A percentile compares a stretch with the other conserved stretches of the same genome.
Evolutionary conservation across 2,888 invertebrate genomes (phyloP).

Genomic region (Clostera curtula): DNA sequence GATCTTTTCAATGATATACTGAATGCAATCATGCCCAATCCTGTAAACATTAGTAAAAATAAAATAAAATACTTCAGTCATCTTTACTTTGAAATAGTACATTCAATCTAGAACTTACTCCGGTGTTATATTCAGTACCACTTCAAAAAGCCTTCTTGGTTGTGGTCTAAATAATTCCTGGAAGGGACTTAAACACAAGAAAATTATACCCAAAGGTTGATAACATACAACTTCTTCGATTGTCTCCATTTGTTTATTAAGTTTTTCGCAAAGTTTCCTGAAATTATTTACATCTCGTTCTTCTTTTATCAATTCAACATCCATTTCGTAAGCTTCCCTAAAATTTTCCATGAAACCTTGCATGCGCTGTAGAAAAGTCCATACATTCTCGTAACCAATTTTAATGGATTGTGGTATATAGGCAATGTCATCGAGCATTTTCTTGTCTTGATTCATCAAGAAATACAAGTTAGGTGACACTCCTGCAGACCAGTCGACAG

Average conservation of each 20-base stretch:
- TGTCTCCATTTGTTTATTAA: conserved; percentile 79
- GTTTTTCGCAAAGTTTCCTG: conserved; percentile 79
- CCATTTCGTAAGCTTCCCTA: conserved; percentile 79
- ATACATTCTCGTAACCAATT: conserved; percentile 77
- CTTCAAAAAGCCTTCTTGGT: conserved; percentile 79
- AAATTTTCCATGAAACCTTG: conserved; percentile 79
- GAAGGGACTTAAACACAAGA: conserved; percentile 81
- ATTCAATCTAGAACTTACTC: conserved; percentile 64
- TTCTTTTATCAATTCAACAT: conserved; percentile 75
- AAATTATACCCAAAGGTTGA: conserved; percentile 83
- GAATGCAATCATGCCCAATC: conserved; percentile 77
- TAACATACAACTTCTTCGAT: conserved; percentile 79
- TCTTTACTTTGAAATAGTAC: background rate
- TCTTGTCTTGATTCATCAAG: conserved; percentile 80
- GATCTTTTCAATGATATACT: conserved; percentile 76
- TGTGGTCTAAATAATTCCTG: conserved; percentile 83
- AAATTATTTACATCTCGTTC: conserved; percentile 80
- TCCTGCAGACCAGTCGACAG: conserved; percentile 85
- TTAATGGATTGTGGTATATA: conserved; percentile 75
- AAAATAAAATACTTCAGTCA: no score
- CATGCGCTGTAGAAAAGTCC: conserved; percentile 79
- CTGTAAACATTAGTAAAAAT: no score
- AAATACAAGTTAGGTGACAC: conserved; percentile 81
- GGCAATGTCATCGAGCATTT: conserved; percentile 68
- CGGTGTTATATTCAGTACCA: conserved; percentile 78